Evolutionary conservation across 2,888 invertebrate genomes (phyloP), one percentile per base, ranked within the genome.

Genomic region (Galerucella pusilla): DNA sequence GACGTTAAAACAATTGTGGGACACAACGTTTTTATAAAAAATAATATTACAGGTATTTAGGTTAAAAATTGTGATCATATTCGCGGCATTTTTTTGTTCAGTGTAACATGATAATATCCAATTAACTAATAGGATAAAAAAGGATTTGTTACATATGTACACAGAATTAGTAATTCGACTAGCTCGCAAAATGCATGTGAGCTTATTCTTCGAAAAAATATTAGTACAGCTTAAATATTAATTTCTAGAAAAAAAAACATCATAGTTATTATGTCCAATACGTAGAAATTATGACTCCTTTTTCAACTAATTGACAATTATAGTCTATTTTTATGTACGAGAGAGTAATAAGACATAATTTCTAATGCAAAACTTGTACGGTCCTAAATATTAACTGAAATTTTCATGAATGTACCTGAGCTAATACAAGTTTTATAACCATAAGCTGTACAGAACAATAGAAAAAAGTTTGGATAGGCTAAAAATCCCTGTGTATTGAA

Each of bases 121-220:
- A 72, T 72, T 65, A 72, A 60, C 66, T 72, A 72, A 72, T 25
- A 59, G 72, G 72, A 72, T 72, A 35, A 72, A 65, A 16, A 25
- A 59, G 65, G 66, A 65, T 66, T 59, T 25, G n/a, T 49, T 46
- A 10, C 9, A 28, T n/a, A 1, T 5, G n/a, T 4, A 54, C 54
- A 4, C 54, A 35, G 61, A 42, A 42, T 63, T 63, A 35, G 63
- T 63, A 63, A 63, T 63, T n/a, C 6, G 63, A 42, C 63, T 3
- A 42, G 3, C 60, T 28, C 60, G 28, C 10, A 20, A 28, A 14
- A 16, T 28, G 12, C 60, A 60, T 12, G 60, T 60, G 20, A 35
- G 35, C 61, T 12, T 7, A 11, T 61, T 35, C 61, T 35, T 61
- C 3, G 61, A 35, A 61, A 61, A 35, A 16, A 7, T 54, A 54